These are phyloP conservation scores for Lithosia quadra DNA, from an alignment of 2,888 invertebrate species.

Conservation along the genomic window DNA sequence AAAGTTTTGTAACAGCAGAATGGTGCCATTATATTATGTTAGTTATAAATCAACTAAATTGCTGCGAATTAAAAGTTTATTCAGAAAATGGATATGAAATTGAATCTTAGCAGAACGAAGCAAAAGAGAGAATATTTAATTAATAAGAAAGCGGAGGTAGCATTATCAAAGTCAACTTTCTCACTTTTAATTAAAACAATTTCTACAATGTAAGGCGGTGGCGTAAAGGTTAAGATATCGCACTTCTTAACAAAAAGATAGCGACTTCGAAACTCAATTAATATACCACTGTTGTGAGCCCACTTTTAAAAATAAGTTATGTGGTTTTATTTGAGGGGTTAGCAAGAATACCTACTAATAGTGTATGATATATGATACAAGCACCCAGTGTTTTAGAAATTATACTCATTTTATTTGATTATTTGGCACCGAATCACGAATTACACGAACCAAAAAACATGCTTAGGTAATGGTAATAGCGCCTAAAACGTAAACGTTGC, in stretches of 20 bases:
- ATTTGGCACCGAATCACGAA: too few species aligned
- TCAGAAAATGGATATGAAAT: too few species aligned
- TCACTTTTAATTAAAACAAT: too few species aligned
- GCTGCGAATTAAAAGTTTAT: neutral
- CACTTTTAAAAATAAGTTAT: neutral
- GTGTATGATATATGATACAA: too few species aligned
- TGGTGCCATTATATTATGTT: neutral
- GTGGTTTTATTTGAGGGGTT: too few species aligned
- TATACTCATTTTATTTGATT: too few species aligned
- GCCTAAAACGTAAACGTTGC: neutral
- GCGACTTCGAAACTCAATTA: neutral
- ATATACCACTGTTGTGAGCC: too few species aligned
- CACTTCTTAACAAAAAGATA: neutral
- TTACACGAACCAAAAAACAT: too few species aligned
- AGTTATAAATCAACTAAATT: neutral
- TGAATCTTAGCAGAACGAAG: too few species aligned
- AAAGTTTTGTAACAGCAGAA: neutral
- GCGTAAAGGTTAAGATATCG: neutral
- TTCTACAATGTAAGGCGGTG: too few species aligned
- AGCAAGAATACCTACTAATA: too few species aligned
- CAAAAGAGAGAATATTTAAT: neutral
- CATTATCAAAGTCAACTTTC: neutral
- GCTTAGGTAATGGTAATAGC: neutral
- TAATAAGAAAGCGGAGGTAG: neutral
- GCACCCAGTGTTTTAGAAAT: too few species aligned